A percentile compares a stretch with the other conserved stretches of the same genome.
phyloP scores from a whole-genome alignment of 2,888 invertebrate species.

The Eupeodes latifasciatus region DNA sequence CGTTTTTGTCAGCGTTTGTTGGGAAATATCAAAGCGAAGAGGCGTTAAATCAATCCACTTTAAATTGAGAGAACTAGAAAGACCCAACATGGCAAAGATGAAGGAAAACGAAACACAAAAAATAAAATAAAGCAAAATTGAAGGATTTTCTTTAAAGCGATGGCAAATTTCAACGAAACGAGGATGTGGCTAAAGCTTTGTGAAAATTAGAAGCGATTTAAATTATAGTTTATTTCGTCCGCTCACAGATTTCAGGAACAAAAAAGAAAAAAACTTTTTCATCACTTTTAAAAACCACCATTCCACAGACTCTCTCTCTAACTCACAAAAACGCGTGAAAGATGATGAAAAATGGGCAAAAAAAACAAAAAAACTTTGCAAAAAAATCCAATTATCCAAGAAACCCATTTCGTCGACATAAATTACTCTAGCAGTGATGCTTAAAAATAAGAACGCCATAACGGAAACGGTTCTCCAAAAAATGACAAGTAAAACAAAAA shows the following conservation, averaged over 20 bases:
- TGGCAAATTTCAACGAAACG: not conserved
- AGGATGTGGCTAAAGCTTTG: slow-evolving; percentile 5
- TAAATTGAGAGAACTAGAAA: slow-evolving; percentile 23
- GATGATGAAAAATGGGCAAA: slow-evolving; percentile 53
- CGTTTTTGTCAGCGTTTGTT: slow-evolving; percentile 29
- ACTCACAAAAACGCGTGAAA: slow-evolving; percentile 61
- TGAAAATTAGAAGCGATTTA: slow-evolving; percentile 65
- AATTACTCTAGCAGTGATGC: slow-evolving; percentile 76
- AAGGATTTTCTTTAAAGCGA: slow-evolving; percentile 13
- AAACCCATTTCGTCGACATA: slow-evolving; percentile 77
- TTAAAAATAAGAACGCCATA: slow-evolving; percentile 72
- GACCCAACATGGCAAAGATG: not conserved
- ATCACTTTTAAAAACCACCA: slow-evolving; percentile 47
- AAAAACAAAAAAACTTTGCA: slow-evolving; percentile 38
- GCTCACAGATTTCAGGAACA: slow-evolving; percentile 13
- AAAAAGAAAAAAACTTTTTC: slow-evolving; percentile 20
- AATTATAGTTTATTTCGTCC: slow-evolving; percentile 57
- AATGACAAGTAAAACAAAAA: slow-evolving; percentile 1
- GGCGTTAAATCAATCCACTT: slow-evolving; percentile 54
- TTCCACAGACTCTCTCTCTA: not conserved
- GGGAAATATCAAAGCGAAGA: slow-evolving; percentile 26
- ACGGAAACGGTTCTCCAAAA: slow-evolving; percentile 69
- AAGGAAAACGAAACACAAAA: too few relatives aligned
- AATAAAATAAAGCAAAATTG: slow-evolving; percentile 29
- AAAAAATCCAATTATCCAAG: slow-evolving; percentile 77